Percentiles rank a stretch among this genome's conserved stretches.
Evolutionary conservation across 2,888 invertebrate species (phyloP).

Genomic region (Listrodromus nycthemerus): DNA sequence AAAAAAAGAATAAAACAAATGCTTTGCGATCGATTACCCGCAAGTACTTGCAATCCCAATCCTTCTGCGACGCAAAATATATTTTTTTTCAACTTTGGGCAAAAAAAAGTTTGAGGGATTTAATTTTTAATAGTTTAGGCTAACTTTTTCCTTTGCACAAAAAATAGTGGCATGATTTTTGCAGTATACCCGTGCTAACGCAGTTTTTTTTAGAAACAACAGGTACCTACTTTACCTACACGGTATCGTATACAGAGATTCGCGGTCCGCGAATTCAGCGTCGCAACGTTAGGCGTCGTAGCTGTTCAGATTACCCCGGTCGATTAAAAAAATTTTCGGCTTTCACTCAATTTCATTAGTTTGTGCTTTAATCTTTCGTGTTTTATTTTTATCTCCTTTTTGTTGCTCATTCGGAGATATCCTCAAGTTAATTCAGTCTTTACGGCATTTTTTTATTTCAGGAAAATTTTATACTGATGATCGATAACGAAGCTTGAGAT

Average conservation of each 20-base stretch:
- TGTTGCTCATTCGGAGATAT: slow-evolving; percentile 14
- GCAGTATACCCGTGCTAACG: slow-evolving; percentile 74
- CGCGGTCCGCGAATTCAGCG: slow-evolving; percentile 82
- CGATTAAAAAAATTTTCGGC: slow-evolving; percentile 75
- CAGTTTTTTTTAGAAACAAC: slow-evolving; percentile 75
- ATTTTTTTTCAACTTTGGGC: slow-evolving; percentile 45
- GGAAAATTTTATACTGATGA: slow-evolving; percentile 51
- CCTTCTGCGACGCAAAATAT: slow-evolving; percentile 33
- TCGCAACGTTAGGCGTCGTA: slow-evolving; percentile 81
- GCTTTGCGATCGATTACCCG: slow-evolving; percentile 47
- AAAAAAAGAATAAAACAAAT: slow-evolving; percentile 17
- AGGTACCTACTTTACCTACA: slow-evolving; percentile 84
- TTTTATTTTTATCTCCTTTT: slow-evolving; percentile 17
- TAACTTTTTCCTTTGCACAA: slow-evolving; percentile 54
- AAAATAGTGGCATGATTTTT: slow-evolving; percentile 79
- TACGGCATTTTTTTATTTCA: slow-evolving; percentile 43
- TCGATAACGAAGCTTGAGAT: slow-evolving; percentile 55
- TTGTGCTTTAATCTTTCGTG: slow-evolving; percentile 4
- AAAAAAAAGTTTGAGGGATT: slow-evolving; percentile 33
- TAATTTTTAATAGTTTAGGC: slow-evolving; percentile 20
- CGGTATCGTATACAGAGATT: slow-evolving; percentile 84
- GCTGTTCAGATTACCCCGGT: slow-evolving; percentile 79
- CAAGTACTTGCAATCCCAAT: slow-evolving; percentile 33
- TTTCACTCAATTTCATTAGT: slow-evolving; percentile 17
- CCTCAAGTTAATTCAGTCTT: slow-evolving; percentile 57